Conservation (phyloP, 2,797 vertebrate genomes). For the Melanotaenia trifasciata region DNA sequence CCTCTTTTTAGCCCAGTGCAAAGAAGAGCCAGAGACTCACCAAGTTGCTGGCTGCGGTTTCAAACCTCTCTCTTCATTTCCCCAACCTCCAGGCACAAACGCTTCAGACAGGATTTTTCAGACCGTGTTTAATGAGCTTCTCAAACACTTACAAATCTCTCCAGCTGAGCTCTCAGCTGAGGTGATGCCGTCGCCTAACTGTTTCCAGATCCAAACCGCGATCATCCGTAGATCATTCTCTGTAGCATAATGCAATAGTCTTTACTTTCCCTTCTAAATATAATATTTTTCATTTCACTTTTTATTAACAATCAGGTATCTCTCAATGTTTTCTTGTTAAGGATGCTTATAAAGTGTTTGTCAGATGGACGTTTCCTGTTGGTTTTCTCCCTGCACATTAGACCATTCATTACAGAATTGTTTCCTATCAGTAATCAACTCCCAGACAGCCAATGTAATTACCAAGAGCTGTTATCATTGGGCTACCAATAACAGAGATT, state of each 20-base stretch:
- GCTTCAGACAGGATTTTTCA: constrained; percentile 51
- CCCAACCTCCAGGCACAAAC: constrained; percentile 44
- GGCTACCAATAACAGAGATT: constrained; percentile 69
- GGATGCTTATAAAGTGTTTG: constrained; percentile 20
- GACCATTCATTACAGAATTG: constrained; percentile 48
- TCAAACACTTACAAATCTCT: constrained; percentile 57
- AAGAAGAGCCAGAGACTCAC: constrained; percentile 18
- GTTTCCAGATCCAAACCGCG: constrained; percentile 17
- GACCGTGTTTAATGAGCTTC: constrained; percentile 62
- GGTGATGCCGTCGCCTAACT: constrained; percentile 17
- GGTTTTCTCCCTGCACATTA: constrained; percentile 37
- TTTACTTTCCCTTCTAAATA: constrained; percentile 19
- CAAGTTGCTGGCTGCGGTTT: constrained; percentile 45
- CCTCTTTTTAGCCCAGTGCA: background rate
- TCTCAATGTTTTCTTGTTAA: constrained; percentile 16
- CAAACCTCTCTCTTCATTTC: constrained; percentile 50
- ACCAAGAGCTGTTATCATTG: constrained; percentile 64
- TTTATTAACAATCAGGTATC: constrained; percentile 4
- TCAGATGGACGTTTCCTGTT: constrained; percentile 43
- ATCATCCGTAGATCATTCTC: constrained; percentile 21
- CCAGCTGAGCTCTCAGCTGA: constrained; percentile 50
- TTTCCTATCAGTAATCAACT: constrained; percentile 69
- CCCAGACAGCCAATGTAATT: constrained; percentile 69
- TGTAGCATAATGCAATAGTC: constrained; percentile 36
- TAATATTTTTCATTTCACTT: constrained; percentile 11